Conservation (phyloP, 2,113 vertebrate species). For the Thomomys bottae region DNA sequence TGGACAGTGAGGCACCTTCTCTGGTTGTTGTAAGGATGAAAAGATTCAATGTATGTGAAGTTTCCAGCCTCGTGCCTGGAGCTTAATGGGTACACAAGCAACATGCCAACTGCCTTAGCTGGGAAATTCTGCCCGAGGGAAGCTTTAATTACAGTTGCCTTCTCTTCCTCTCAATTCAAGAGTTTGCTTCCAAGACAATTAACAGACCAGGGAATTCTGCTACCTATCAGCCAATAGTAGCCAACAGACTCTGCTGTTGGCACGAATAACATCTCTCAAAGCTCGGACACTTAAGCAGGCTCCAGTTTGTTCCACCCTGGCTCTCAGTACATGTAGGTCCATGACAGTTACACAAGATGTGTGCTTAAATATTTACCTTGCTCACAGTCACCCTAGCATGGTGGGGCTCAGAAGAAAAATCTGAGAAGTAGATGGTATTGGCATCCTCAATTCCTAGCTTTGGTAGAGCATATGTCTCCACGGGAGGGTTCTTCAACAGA, state of each 20-base stretch:
- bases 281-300: background rate
- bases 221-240: constrained; percentile 23
- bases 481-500: background rate
- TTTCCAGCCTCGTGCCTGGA: background rate
- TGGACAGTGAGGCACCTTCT: background rate
- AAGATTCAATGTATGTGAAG: background rate
- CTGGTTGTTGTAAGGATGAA: background rate
- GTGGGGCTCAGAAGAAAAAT: background rate
- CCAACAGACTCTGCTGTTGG: background rate
- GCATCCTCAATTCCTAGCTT: background rate
- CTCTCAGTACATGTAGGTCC: background rate
- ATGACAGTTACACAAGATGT: background rate
- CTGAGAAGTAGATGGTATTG: background rate
- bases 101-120: background rate
- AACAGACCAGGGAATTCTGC: constrained; percentile 62
- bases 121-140: constrained; percentile 53
- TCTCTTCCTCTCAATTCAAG: constrained; percentile 32
- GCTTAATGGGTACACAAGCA: background rate
- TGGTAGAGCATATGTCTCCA: background rate
- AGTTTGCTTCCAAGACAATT: constrained; percentile 70
- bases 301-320: background rate
- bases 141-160: constrained; percentile 59
- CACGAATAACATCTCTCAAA: background rate
- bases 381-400: background rate
- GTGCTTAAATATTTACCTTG: constrained; percentile 44